Evolutionary conservation across 2,113 vertebrate species (phyloP).

Genomic region (Stigmatopora argus): DNA sequence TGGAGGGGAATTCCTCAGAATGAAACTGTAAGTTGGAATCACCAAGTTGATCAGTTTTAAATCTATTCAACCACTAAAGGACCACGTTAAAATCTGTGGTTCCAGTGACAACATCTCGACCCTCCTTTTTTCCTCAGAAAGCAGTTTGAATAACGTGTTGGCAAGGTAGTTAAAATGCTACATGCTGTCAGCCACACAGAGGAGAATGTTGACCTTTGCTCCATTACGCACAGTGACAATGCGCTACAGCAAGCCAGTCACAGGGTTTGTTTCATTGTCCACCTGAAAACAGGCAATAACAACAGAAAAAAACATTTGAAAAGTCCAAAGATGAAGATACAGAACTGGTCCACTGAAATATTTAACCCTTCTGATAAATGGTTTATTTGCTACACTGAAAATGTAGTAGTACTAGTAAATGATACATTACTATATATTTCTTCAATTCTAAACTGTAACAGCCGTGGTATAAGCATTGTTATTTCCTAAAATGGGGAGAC

Average conservation of each 20-base stretch:
- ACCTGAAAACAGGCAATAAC: slow-evolving; percentile 39
- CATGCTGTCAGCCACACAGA: slow-evolving; percentile 10
- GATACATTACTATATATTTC: too few species aligned
- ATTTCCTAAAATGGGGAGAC: neutral
- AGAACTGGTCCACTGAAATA: neutral
- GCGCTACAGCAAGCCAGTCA: slow-evolving; percentile 24
- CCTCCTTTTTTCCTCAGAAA: slow-evolving; percentile 1
- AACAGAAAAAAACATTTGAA: neutral
- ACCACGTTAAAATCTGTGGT: neutral
- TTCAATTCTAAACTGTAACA: neutral
- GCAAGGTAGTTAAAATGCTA: slow-evolving; percentile 35
- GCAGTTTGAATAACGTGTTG: neutral
- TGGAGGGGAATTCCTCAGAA: neutral
- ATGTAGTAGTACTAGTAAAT: too few species aligned
- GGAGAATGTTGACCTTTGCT: slow-evolving; percentile 55
- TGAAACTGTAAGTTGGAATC: slow-evolving; percentile 14
- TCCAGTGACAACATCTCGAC: neutral
- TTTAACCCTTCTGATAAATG: neutral
- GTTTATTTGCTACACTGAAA: neutral
- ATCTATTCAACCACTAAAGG: neutral
- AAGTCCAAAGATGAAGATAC: neutral
- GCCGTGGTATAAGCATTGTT: neutral
- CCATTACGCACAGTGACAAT: slow-evolving; percentile 25
- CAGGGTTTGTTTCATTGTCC: slow-evolving; percentile 35
- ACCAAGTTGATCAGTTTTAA: slow-evolving; percentile 3